Evolutionary conservation across 2,113 vertebrate genomes (phyloP), one percentile per base, ranked within the genome.

Genomic region (Heliornis fulica): DNA sequence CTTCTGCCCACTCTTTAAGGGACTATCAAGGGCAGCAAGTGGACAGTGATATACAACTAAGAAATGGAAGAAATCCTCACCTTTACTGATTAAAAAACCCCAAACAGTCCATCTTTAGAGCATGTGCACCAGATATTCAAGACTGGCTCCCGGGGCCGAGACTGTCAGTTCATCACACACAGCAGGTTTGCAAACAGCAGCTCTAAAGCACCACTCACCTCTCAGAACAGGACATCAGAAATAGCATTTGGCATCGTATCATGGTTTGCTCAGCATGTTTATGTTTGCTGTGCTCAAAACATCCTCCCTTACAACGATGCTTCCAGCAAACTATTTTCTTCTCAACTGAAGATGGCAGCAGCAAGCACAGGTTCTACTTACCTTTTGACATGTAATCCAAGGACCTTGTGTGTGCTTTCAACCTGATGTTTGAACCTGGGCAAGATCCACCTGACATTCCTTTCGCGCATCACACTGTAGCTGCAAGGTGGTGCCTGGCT

Each of bases 391-490:
- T 3, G 46, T 17, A 79, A 91, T 85, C 66, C 92, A 86, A 72
- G 59, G 36, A 61, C 76, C 82, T 45, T 61, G 21, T 21, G 18
- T 32, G 40, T 83, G 68, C 38, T 95, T 83, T 83, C 18, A 3
- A 74, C 54, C 71, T 53, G 63, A 71, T 34, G 63, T 82, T 51
- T 95, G 60, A 76, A 75, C 34, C 46, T 82, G 75, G 63, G 50
- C 60, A 94, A 86, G 50, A 68, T 83, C 57, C 78, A 76, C 79
- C 48, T 90, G 61, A 72, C 59, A 93, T 28, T 77, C 40, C 90
- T 57, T 45, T 64, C 36, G 28, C 36, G 28, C 48, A 43, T 51
- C 32, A 1, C 1, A 3, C 40, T 82, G 61, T 56, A 46, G 90
- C 69, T 94, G 65, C 77, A 68, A 78, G 32, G 46, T 54, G 60